Conservation (phyloP, 1,140 invertebrate genomes). For the Adelges cooleyi region DNA sequence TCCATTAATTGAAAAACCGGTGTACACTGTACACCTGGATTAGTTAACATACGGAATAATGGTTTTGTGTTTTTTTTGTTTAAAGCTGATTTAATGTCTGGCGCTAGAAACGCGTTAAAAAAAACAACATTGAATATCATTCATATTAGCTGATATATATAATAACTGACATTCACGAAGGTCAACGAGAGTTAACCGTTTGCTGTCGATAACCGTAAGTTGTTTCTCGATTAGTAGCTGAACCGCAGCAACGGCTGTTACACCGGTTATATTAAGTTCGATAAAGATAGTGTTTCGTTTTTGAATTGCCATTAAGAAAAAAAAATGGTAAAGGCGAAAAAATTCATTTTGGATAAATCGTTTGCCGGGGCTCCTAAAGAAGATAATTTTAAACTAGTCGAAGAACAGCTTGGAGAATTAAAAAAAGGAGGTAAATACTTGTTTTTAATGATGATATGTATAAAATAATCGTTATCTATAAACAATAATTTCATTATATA, state of each 20-base stretch:
- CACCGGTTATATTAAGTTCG: too few species aligned
- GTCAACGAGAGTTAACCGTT: not conserved
- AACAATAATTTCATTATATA: too few species aligned
- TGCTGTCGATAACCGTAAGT: not conserved
- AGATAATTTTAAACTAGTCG: constrained; percentile 49
- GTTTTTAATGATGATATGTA: too few species aligned
- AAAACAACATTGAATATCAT: not conserved
- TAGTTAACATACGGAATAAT: too few species aligned
- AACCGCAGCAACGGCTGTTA: not conserved
- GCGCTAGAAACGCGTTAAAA: too few species aligned
- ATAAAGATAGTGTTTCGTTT: not conserved
- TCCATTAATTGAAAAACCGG: too few species aligned
- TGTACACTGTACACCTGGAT: too few species aligned
- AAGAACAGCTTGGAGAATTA: constrained; percentile 50
- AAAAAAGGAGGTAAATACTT: constrained; percentile 54
- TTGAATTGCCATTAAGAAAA: not conserved
- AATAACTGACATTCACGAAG: constrained; percentile 24
- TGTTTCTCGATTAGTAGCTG: not conserved
- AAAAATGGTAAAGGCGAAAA: constrained; percentile 45
- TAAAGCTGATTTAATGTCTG: too few species aligned
- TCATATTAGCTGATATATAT: too few species aligned
- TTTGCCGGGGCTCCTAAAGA: constrained; percentile 52
- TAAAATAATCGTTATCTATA: too few species aligned
- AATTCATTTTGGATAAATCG: constrained; percentile 48
- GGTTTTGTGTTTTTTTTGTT: too few species aligned